Percentiles rank a stretch among this genome's conserved stretches.
These are phyloP conservation scores for Cephus rjabovi DNA, from an alignment of 2,888 invertebrate species.

Conservation along the genomic window DNA sequence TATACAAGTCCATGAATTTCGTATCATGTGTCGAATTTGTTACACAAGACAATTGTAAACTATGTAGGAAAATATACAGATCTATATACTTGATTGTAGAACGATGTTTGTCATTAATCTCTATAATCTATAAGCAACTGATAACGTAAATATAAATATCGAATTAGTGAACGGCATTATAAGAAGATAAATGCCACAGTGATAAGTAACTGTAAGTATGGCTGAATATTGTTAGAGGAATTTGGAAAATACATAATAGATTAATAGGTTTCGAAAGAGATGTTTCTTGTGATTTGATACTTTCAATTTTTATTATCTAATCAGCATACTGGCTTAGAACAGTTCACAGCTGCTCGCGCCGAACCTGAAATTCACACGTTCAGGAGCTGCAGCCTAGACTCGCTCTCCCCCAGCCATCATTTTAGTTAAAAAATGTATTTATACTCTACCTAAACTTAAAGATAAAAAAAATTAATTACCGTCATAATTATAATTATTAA, in stretches of 20 bases:
- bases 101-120: background rate
- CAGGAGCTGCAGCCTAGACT: slow-evolving; percentile 21
- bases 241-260: background rate
- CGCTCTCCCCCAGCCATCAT: slow-evolving; percentile 23
- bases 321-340: slow-evolving; percentile 41
- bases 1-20: background rate
- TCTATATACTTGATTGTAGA: background rate
- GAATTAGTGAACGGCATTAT: background rate
- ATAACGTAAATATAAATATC: background rate
- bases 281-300: slow-evolving; percentile 24
- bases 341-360: slow-evolving; percentile 19
- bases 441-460: slow-evolving; percentile 47
- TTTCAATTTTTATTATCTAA: slow-evolving; percentile 49
- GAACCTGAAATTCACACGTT: slow-evolving; percentile 22
- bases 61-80: slow-evolving; percentile 1
- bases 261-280: background rate
- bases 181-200: background rate
- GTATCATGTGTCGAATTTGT: background rate
- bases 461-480: slow-evolving; percentile 15
- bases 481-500: slow-evolving; percentile 43
- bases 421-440: slow-evolving; percentile 49
- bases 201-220: background rate
- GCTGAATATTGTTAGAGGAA: background rate
- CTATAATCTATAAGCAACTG: background rate
- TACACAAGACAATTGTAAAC: background rate